Evolutionary conservation across 2,797 vertebrate genomes (phyloP), one percentile per base, ranked within the genome.

Genomic region (Myripristis jacobus): DNA sequence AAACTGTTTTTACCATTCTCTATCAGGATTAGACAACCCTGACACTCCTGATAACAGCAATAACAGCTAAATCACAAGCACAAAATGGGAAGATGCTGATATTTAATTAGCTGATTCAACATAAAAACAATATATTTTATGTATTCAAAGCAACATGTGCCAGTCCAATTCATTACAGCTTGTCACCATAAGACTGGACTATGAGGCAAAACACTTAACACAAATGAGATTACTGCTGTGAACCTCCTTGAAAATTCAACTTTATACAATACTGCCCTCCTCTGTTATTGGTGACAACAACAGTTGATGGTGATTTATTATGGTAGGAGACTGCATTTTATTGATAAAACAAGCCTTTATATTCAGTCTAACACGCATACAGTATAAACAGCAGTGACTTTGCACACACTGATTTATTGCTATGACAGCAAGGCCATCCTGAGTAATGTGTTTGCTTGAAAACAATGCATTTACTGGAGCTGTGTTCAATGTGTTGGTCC

Each of bases 241-340:
- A 5, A 31, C 11, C 44, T 15, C 7, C 55, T 13, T 43, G 11
- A 60, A 58, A 61, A 31, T 13, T 2, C 16, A 27, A 36, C 59
- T 9, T 77, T 59, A 71, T 19, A 53, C 85, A 85, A 84, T 84
- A 89, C 75, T 72, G 87, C 82, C 87, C 69, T 74, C 90, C 54
- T 52, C 44, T 90, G 87, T 47, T 34, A 16, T 1, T 6, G 4
- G 8, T 1, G 8, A 70, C 48, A 54, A 36, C 41, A 21, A 2
- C 13, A 13, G 6, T 24, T 5, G 29, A 25, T 0, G 6, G 11
- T 60, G 53, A 58, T 76, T 82, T 50, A 67, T 15, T 53, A 10
- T 27, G 16, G 3, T n/a, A 47, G 44, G 5, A 41, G 55, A 8
- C n/a, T 19, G 38, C 27, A 56, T 57, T 12, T 24, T 7, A 82